Evolutionary conservation across 1,140 invertebrate species (phyloP).

Genomic region (Holcopasites calliopsidis): DNA sequence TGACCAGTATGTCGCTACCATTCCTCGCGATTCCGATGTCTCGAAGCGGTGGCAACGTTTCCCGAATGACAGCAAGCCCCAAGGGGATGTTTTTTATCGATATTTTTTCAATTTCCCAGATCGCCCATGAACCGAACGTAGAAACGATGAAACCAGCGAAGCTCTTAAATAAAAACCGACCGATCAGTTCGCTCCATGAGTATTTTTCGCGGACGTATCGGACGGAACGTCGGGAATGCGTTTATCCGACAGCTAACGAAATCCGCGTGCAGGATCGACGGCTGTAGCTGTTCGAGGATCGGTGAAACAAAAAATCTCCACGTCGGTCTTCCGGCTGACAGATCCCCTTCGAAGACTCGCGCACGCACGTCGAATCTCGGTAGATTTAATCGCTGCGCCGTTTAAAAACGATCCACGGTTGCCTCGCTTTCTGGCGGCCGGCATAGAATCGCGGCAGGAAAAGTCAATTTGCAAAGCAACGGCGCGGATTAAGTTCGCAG

Average conservation of each 20-base stretch:
- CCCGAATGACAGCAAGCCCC: not conserved
- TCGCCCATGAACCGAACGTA: not conserved
- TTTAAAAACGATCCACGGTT: constrained; percentile 26
- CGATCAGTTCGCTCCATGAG: too few relatives aligned
- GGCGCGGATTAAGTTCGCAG: not conserved
- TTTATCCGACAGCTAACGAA: constrained; percentile 43
- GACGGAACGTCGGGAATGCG: constrained; percentile 7
- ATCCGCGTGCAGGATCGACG: constrained; percentile 24
- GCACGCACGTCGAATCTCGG: constrained; percentile 34
- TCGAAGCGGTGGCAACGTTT: not conserved
- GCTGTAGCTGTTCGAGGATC: constrained; percentile 5
- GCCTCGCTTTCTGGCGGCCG: constrained; percentile 13
- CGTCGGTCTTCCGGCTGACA: constrained; percentile 27
- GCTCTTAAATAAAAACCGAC: too few relatives aligned
- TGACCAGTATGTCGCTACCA: not conserved
- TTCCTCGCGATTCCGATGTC: not conserved
- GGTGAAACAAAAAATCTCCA: constrained; percentile 44
- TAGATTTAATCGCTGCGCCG: constrained; percentile 40
- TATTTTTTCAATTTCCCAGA: constrained; percentile 3
- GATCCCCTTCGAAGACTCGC: constrained; percentile 43
- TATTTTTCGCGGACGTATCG: not conserved
- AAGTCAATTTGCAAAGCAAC: constrained; percentile 6
- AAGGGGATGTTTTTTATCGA: not conserved
- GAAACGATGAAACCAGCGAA: too few relatives aligned
- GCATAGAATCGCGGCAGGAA: constrained; percentile 1